Evolutionary conservation across 2,113 vertebrate genomes (phyloP), one percentile per base, ranked within the genome.

Genomic region (Bombycilla garrulus): DNA sequence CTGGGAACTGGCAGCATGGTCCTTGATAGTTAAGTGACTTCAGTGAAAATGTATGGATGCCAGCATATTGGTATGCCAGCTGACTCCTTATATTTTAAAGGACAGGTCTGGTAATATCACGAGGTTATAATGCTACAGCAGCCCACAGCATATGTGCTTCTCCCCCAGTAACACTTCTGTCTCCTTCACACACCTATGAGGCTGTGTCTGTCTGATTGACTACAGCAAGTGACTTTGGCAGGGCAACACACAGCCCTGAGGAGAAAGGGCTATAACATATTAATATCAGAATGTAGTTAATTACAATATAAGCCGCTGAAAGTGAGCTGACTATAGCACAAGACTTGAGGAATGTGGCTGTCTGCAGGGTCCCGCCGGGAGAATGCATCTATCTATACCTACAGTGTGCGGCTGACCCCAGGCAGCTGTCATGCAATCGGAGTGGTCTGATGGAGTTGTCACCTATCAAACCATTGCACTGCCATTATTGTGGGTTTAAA

Each of bases 351-450:
- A 96, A 97, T 96, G 96, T 1, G 8, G 26, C 92, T 36, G 95
- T 95, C 95, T 96, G 92, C 86, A 90, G 77, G 38, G 81, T 95
- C 91, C 76, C 17, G 16, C 74, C 38, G 0, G 67, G 86, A 93
- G 86, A 91, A 93, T 95, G 95, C 77, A 60, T 96, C 95, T 96
- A 94, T 93, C 92, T 96, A 95, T 96, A 90, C 93, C 71, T 93
- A 83, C 51, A 48, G 83, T 0, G 45, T 17, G 53, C 1, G 77
- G 45, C 80, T 81, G 78, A 69, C 57, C 60, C 40, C 61, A 22
- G 81, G 54, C 96, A 97, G 93, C 91, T 97, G 96, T 96, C 93
- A 58, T 21, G 73, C 81, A 51, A 14, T 28, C 1, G 0, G 48
- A 95, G 91, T 28, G 65, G 6, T 77, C 83, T 70, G 78, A 15